phyloP scores from a whole-genome alignment of 2,113 vertebrate genomes.

The Erinaceus europaeus region DNA sequence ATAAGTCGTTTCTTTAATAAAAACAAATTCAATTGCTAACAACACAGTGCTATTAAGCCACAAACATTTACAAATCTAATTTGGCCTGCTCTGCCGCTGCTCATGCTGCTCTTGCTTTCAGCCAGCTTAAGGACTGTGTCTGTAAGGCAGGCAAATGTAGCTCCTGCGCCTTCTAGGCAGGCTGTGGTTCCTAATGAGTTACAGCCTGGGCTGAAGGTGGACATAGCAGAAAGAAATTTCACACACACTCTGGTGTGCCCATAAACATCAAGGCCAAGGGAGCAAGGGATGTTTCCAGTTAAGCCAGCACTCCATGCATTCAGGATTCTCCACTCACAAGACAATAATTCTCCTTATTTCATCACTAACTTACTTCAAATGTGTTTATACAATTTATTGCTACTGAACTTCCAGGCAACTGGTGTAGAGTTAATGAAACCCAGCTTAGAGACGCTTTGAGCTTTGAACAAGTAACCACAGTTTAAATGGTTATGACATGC shows the following conservation, averaged over 20 bases:
- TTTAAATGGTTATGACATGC: slow-evolving; percentile 78
- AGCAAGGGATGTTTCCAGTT: slow-evolving; percentile 71
- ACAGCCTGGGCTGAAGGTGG: slow-evolving; percentile 60
- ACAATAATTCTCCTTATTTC: slow-evolving; percentile 73
- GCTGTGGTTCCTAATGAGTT: slow-evolving; percentile 70
- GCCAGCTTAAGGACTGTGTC: slow-evolving; percentile 39
- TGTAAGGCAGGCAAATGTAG: slow-evolving; percentile 54
- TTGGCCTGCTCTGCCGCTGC: slow-evolving; percentile 39
- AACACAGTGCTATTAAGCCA: slow-evolving; percentile 60
- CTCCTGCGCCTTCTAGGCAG: slow-evolving; percentile 62
- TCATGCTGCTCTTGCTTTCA: not conserved
- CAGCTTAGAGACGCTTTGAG: slow-evolving; percentile 76
- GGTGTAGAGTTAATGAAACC: slow-evolving; percentile 79
- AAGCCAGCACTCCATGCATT: slow-evolving; percentile 64
- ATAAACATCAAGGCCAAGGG: slow-evolving; percentile 66
- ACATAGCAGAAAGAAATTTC: slow-evolving; percentile 60
- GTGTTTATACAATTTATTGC: slow-evolving; percentile 75
- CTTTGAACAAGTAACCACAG: slow-evolving; percentile 77
- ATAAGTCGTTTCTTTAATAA: slow-evolving; percentile 75
- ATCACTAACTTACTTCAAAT: slow-evolving; percentile 75
- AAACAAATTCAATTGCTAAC: slow-evolving; percentile 64
- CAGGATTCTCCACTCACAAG: slow-evolving; percentile 66
- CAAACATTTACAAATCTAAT: slow-evolving; percentile 70
- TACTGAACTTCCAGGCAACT: slow-evolving; percentile 75
- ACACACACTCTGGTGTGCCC: slow-evolving; percentile 59